Evolutionary conservation across 2,797 vertebrate genomes (phyloP), one percentile per base, ranked within the genome.

Genomic region (Phalloptychus januarius): DNA sequence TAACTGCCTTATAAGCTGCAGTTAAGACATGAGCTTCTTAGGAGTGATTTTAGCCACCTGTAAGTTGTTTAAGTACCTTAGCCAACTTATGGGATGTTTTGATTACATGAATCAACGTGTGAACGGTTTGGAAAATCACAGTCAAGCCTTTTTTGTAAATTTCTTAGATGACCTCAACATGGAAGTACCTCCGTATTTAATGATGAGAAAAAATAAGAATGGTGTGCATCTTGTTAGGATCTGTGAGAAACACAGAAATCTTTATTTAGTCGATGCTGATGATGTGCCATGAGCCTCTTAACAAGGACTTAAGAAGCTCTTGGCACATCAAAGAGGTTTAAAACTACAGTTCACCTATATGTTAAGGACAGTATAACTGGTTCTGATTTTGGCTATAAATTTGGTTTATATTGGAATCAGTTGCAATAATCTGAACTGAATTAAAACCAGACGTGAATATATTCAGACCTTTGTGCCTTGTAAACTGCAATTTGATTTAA

Each of bases 11-110:
- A 44, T 28, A 70, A 45, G 40, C 67, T 70, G 25, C 28, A 8
- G 67, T n/a, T 70, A 70, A 70, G 67, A 28, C 25, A 45, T 23
- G 67, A 70, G 67, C 67, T 70, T n/a, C 67, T 70, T 28, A 70
- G 25, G 67, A 28, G 40, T 44, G 67, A 44, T 70, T 44, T 70
- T 69, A 69, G 65, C 65, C 65, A 69, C 65, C 65, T 69, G 65
- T 69, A 69, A 69, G 67, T 70, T 70, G 67, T 70, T 70, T 70
- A 70, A 70, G 42, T 44, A 70, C 12, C 67, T 70, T 45, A 70
- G 67, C 25, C 67, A 44, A 28, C 67, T 45, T 70, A 70, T 44
- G 25, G 40, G 40, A 44, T 70, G 42, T 28, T 45, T 70, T 70
- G 67, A 70, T 70, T 28, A 70, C 67, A 70, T 16, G 25, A 70